Conservation (phyloP, 2,888 invertebrate genomes). For the Drosophila longiperda region DNA sequence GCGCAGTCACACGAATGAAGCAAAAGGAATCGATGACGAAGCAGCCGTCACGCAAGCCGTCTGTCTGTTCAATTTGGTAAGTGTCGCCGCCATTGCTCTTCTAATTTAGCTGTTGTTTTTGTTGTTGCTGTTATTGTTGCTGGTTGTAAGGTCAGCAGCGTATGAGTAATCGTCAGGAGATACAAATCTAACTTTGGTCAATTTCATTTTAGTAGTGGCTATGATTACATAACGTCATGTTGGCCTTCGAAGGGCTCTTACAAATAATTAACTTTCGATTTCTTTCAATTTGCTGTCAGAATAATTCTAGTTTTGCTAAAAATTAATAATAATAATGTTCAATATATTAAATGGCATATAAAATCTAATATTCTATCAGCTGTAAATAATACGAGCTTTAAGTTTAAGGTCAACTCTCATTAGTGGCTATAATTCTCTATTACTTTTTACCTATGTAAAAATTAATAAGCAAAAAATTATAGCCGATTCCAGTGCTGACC, state of each 20-base stretch:
- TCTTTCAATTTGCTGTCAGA: background rate
- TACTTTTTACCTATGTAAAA: background rate
- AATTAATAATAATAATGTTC: background rate
- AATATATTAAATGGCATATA: background rate
- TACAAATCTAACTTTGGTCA: constrained; percentile 76
- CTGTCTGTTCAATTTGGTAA: constrained; percentile 74
- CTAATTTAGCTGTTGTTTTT: constrained; percentile 13
- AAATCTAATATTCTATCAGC: background rate
- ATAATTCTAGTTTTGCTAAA: background rate
- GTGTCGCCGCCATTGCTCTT: constrained; percentile 54
- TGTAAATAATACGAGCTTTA: background rate
- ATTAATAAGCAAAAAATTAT: constrained; percentile 31
- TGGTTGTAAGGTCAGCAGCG: constrained; percentile 45
- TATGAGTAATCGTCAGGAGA: constrained; percentile 77
- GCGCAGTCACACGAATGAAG: constrained; percentile 58
- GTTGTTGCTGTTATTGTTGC: constrained; percentile 9
- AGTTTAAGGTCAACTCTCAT: background rate
- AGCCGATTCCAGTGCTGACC: constrained; percentile 40
- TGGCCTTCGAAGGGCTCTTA: constrained; percentile 59
- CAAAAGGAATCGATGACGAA: constrained; percentile 60
- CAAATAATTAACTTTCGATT: constrained; percentile 8
- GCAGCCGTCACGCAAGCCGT: constrained; percentile 59
- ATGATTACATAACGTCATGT: constrained; percentile 67
- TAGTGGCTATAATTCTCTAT: background rate
- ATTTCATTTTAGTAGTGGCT: constrained; percentile 59